phyloP scores from a whole-genome alignment of 2,888 invertebrate genomes.

The Tiphia femorata region DNA sequence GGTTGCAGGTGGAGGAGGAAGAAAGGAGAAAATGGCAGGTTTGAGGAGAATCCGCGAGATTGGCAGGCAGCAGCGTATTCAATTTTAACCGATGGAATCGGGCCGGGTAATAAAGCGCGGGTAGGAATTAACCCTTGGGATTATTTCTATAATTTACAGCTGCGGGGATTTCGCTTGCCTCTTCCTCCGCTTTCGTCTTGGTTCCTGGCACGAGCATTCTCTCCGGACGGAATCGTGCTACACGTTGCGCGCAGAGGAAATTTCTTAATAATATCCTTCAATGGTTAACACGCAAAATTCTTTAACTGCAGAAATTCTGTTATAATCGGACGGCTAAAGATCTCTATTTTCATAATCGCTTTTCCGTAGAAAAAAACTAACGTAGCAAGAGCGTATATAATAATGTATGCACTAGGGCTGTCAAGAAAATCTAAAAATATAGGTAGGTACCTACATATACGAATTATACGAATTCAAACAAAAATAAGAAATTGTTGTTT shows the following conservation, averaged over 20 bases:
- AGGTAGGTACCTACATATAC: too few species aligned
- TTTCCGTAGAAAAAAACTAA: too few species aligned
- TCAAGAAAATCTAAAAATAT: too few species aligned
- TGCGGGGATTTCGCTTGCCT: slow-evolving; percentile 43
- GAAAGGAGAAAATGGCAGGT: background rate
- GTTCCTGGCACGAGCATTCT: slow-evolving; percentile 33
- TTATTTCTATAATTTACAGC: slow-evolving; percentile 64
- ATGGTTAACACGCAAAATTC: too few species aligned
- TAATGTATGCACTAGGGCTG: too few species aligned
- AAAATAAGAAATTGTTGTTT: too few species aligned
- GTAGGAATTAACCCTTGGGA: slow-evolving; percentile 61
- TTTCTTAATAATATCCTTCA: too few species aligned
- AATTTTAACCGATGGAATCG: slow-evolving; percentile 58
- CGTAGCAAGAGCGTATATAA: too few species aligned
- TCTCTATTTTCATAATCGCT: too few species aligned
- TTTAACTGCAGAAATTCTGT: too few species aligned
- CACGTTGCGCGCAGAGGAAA: background rate
- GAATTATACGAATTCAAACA: too few species aligned
- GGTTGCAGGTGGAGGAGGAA: background rate
- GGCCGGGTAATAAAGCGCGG: slow-evolving; percentile 57
- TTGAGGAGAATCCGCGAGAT: slow-evolving; percentile 18
- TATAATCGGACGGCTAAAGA: too few species aligned
- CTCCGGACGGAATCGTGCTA: background rate
- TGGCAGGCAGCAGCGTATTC: slow-evolving; percentile 53
- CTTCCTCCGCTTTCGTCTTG: slow-evolving; percentile 50